Base-by-base conservation (phyloP, 2,113 vertebrate genomes). In the Pagrus major region DNA sequence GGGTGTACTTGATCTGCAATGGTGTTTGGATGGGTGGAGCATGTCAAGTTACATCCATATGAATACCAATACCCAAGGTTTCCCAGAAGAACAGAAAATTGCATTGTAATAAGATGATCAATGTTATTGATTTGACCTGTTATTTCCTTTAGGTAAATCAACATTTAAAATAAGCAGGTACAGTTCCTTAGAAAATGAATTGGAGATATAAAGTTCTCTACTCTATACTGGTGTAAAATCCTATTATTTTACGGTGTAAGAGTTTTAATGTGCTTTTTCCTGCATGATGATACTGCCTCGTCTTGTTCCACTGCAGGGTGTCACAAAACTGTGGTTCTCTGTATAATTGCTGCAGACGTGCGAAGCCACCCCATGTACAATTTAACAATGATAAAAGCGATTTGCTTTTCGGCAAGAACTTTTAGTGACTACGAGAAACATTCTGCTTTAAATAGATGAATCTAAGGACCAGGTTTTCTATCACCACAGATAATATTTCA, bases 271-370 rank as follows among this genome's bases (percentile, higher is more conserved):
- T 18, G 23, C 16, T 64, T 66, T 31, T 46, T 14, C 8, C 27
- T 16, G n/a, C 1, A 1, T 55, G 49, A 2, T 29, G 35, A 21
- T 39, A 20, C 41, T 33, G 29, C 29, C 20, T 33, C 21, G 25
- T 59, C 69, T 59, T 46, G 20, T 71, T 59, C 11, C 20, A 3
- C 54, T 35, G 27, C 61, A 64, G 63, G 42, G 31, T 31, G 63
- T 65, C 63, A 46, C 18, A 31, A 31, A 0, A 44, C 67, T 16
- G 35, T 23, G 15, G 21, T 9, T 63, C 35, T 51, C 37, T 6
- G 33, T 4, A 29, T 58, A 46, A 71, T 42, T 64, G 47, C 47
- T 12, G 25, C 25, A 54, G 27, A 39, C 12, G 37, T 55, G 20
- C 2, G 41, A 7, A 25, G 49, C 11, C 23, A 18, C 67, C 49